Percentiles rank a stretch among this genome's conserved stretches.
phyloP scores from a whole-genome alignment of 2,113 vertebrate species.

The Eulemur rufifrons region DNA sequence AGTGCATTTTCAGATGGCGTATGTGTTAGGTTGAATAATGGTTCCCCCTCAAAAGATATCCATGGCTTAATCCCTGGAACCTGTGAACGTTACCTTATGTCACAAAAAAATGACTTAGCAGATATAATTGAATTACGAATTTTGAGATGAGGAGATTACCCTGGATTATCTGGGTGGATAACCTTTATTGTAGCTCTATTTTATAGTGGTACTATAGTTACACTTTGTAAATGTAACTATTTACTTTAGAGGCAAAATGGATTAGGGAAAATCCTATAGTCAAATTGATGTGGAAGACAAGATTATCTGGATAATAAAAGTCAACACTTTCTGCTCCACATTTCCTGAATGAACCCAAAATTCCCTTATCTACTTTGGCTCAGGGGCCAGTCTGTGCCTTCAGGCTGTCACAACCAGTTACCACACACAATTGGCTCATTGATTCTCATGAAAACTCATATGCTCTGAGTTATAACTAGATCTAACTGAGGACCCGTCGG shows the following conservation, averaged over 20 bases:
- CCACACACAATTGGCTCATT: neutral
- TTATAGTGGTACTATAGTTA: neutral
- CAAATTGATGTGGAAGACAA: slow-evolving; percentile 19
- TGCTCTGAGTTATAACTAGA: slow-evolving; percentile 17
- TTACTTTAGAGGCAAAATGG: slow-evolving; percentile 15
- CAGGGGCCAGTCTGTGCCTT: neutral
- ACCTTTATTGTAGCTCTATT: neutral
- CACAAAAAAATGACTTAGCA: neutral
- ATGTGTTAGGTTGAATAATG: neutral
- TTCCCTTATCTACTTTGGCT: neutral
- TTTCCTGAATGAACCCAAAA: neutral
- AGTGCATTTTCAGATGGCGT: neutral
- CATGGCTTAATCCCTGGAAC: neutral
- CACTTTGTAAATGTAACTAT: neutral
- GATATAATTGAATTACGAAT: slow-evolving; percentile 16
- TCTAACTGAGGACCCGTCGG: neutral
- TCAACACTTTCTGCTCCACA: neutral
- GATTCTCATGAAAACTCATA: neutral
- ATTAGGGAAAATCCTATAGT: slow-evolving; percentile 40
- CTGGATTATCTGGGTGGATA: neutral
- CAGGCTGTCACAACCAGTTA: neutral
- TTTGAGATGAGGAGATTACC: slow-evolving; percentile 1
- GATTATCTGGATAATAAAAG: neutral
- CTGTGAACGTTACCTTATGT: neutral
- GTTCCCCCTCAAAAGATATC: neutral